Evolutionary conservation across 2,888 invertebrate genomes (phyloP), one percentile per base, ranked within the genome.

Genomic region (Pristionchus mayeri): DNA sequence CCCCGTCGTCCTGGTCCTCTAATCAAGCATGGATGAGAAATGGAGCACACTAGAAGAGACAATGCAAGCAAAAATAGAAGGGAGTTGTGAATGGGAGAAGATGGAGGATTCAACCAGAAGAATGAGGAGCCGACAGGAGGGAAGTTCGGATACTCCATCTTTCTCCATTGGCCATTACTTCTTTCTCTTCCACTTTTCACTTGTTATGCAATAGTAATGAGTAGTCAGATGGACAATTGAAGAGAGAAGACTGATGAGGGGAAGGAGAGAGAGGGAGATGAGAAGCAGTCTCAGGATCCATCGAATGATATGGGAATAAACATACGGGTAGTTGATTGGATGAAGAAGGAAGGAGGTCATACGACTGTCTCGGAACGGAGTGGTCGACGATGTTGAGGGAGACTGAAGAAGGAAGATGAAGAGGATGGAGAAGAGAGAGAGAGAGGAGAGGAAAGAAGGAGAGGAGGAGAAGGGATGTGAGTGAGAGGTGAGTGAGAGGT

Each of bases 371-470:
- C n/a, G n/a, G 44, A 44, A 44, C 7, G 44, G 44, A 44, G 44
- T 6, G 82, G 30, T 54, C 75, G 81, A 75, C 81, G 85, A 82
- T 75, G 85, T 21, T 81, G 71, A 82, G 40, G 16, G 24, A 71
- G 71, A 21, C 18, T 18, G 71, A 71, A 34, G 34, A 30, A 37
- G 21, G 37, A 75, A 34, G 18, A 18, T 30, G 34, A 9, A 75
- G 40, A 37, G n/a, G 79, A 78, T 24, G 37, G 48, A n/a, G n/a
- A 48, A 50, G 71, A 37, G 40, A 30, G 71, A 40, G 54, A 21
- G 16, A 34, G 30, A 57, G 80, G 71, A 80, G 80, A 50, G 18
- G 24, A 52, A 78, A 30, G 24, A n/a, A 85, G 48, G 82, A 18
- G 27, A 18, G 18, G 60, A 60, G 60, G 27, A 18, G 18, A 18